These are phyloP conservation scores for Phyllostomus discolor DNA, from an alignment of 2,113 vertebrate species.

Conservation along the genomic window DNA sequence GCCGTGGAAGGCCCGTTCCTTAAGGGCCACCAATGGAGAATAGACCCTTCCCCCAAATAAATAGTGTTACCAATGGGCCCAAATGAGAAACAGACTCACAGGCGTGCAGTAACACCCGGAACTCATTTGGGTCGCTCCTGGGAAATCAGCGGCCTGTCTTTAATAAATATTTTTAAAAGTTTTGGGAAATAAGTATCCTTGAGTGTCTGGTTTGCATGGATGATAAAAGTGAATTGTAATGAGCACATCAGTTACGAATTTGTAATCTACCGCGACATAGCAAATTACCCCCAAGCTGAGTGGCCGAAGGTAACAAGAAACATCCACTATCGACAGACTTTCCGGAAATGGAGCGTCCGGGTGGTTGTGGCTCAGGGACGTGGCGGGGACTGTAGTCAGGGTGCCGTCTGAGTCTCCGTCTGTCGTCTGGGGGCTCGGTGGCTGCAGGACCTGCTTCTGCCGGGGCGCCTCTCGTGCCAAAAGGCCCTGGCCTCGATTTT, in stretches of 20 bases:
- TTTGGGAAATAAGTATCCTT: background rate
- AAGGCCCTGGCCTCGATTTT: background rate
- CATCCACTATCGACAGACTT: background rate
- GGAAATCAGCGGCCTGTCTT: background rate
- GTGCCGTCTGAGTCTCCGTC: background rate
- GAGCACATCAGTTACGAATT: background rate
- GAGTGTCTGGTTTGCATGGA: background rate
- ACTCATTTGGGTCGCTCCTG: background rate
- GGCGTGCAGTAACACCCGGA: background rate
- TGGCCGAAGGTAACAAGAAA: background rate
- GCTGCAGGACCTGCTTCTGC: background rate
- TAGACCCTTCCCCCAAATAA: background rate
- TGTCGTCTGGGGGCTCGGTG: background rate
- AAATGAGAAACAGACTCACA: background rate
- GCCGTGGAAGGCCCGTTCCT: background rate
- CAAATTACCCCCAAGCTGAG: background rate
- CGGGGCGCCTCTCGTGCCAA: too few relatives aligned
- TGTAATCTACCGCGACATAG: background rate
- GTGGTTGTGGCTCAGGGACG: background rate
- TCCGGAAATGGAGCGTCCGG: background rate
- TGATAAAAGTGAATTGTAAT: background rate
- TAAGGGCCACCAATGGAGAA: background rate
- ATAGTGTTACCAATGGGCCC: background rate
- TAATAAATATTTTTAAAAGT: background rate
- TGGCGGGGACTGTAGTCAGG: background rate